Evolutionary conservation across 1,140 invertebrate species (phyloP).

Genomic region (Bilobella aurantiaca): DNA sequence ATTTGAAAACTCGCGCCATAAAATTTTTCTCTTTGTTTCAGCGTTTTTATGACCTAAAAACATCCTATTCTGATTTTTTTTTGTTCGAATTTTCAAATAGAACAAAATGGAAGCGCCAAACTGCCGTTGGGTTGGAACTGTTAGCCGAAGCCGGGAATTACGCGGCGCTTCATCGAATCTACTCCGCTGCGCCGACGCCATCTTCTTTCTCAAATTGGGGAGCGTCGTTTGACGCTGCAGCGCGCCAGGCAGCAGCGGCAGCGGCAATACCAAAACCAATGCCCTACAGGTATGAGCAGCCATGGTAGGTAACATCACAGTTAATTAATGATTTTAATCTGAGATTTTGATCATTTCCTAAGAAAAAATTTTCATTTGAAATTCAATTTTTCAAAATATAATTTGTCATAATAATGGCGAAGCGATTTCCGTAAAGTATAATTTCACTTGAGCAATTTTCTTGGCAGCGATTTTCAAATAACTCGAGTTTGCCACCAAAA

Average conservation of each 20-base stretch:
- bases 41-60: constrained; percentile 4
- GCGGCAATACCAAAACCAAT: constrained; percentile 74
- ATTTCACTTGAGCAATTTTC: too few relatives aligned
- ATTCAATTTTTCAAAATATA: too few relatives aligned
- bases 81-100: constrained; percentile 50
- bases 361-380: too few relatives aligned
- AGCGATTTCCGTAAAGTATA: too few relatives aligned
- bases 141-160: constrained; percentile 93
- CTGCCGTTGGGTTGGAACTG: constrained; percentile 89
- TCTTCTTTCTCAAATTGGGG: constrained; percentile 32
- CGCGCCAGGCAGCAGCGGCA: constrained; percentile 48
- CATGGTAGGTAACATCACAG: constrained; percentile 17
- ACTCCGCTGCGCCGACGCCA: constrained; percentile 35
- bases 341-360: too few relatives aligned
- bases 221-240: constrained; percentile 40
- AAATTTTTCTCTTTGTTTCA: too few relatives aligned
- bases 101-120: constrained; percentile 99
- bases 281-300: constrained; percentile 53
- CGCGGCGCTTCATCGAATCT: constrained; percentile 85
- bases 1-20: not conserved
- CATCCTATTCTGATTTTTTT: constrained; percentile 16
- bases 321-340: too few relatives aligned
- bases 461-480: too few relatives aligned
- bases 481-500: too few relatives aligned
- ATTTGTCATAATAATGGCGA: too few relatives aligned